phyloP scores from a whole-genome alignment of 1,140 invertebrate genomes.

The Macrotrachela quadricornifera region DNA sequence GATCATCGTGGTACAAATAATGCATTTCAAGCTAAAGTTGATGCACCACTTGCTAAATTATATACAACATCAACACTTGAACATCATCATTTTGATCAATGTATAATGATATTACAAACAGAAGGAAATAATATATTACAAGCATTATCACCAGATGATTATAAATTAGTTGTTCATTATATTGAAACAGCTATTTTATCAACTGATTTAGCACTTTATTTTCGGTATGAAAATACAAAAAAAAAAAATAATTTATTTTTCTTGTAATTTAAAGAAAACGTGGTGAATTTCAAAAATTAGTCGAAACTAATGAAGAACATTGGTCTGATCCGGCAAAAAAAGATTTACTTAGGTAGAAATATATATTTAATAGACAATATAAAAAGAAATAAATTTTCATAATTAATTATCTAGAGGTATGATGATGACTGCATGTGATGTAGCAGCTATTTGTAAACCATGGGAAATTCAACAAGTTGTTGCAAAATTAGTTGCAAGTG shows the following conservation, averaged over 20 bases:
- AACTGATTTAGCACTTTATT: constrained; percentile 18
- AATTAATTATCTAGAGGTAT: constrained; percentile 9
- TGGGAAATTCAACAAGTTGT: constrained; percentile 17
- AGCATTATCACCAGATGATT: constrained; percentile 12
- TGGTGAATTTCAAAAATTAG: constrained; percentile 1
- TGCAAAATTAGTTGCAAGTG: constrained; percentile 14
- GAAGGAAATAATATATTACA: constrained; percentile 17
- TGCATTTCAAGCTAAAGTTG: constrained; percentile 19
- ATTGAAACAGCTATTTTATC: constrained; percentile 16
- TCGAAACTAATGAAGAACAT: background rate
- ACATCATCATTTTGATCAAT: constrained; percentile 20
- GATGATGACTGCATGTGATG: constrained; percentile 16
- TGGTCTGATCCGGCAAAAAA: constrained; percentile 11
- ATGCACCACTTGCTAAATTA: constrained; percentile 15
- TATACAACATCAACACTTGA: constrained; percentile 19
- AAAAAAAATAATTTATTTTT: too few species aligned
- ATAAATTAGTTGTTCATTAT: constrained; percentile 14
- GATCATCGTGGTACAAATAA: constrained; percentile 32
- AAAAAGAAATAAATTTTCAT: background rate
- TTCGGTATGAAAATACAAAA: constrained; percentile 7
- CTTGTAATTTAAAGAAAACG: background rate
- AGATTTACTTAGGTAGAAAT: constrained; percentile 3
- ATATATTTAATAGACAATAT: background rate
- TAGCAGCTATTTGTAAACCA: constrained; percentile 16
- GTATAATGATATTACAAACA: constrained; percentile 12